A percentile compares a stretch with the other conserved stretches of the same genome.
These are phyloP conservation scores for Paralvinella palmiformis DNA, from an alignment of 1,140 invertebrate species.

Conservation along the genomic window DNA sequence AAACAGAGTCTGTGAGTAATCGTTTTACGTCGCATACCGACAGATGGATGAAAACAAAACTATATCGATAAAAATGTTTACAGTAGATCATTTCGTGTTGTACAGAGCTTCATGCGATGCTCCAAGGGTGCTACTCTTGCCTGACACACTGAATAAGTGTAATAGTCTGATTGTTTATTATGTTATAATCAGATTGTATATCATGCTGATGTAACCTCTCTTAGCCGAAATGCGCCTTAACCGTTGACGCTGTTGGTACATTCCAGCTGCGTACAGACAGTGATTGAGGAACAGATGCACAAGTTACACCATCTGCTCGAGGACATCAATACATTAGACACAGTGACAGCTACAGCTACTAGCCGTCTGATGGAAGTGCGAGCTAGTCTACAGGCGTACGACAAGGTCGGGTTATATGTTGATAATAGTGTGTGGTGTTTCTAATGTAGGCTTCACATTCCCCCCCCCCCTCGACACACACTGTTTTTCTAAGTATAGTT, in stretches of 20 bases:
- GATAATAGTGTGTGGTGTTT: not conserved
- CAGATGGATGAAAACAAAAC: not conserved
- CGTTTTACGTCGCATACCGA: not conserved
- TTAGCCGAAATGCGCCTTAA: not conserved
- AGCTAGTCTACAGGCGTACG: constrained; percentile 1
- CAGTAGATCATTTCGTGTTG: not conserved
- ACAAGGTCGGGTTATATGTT: not conserved
- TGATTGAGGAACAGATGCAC: constrained; percentile 71
- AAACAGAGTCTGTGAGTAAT: constrained; percentile 50
- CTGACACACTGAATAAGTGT: too few species aligned
- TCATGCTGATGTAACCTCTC: too few species aligned
- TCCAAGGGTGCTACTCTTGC: not conserved
- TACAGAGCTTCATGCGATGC: too few species aligned
- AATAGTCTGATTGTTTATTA: not conserved
- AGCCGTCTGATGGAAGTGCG: constrained; percentile 34
- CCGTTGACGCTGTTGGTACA: constrained; percentile 10
- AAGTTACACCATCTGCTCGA: constrained; percentile 72
- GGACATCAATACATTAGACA: constrained; percentile 81
- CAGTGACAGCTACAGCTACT: constrained; percentile 38
- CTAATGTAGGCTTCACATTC: not conserved
- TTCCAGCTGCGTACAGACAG: constrained; percentile 73
- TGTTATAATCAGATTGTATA: not conserved
- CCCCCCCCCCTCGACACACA: not conserved
- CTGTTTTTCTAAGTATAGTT: not conserved
- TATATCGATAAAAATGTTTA: not conserved